These are phyloP conservation scores for Sepioteuthis lessoniana DNA, from an alignment of 2,888 invertebrate species.

Conservation along the genomic window DNA sequence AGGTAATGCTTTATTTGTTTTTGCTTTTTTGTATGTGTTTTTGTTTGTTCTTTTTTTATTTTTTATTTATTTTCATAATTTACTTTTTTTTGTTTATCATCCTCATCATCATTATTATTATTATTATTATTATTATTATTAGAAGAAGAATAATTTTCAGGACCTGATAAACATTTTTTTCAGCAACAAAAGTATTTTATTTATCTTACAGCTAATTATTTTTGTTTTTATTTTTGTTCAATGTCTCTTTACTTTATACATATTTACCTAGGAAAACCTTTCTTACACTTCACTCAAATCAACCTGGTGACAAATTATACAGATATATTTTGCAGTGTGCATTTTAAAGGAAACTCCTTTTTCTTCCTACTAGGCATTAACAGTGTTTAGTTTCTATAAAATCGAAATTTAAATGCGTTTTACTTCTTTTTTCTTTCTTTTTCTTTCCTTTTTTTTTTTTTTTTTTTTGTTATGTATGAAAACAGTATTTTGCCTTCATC, in stretches of 20 bases:
- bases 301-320: not conserved
- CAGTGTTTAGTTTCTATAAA: not conserved
- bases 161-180: not conserved
- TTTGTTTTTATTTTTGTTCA: not conserved
- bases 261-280: too few species aligned
- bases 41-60: not conserved
- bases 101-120: too few species aligned
- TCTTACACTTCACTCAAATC: not conserved
- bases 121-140: not conserved
- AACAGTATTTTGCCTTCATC: not conserved
- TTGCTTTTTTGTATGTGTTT: too few species aligned
- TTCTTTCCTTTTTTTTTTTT: too few species aligned
- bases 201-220: not conserved
- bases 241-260: not conserved
- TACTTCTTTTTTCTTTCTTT: not conserved
- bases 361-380: not conserved
- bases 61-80: not conserved
- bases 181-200: not conserved
- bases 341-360: too few species aligned
- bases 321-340: not conserved
- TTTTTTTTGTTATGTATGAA: not conserved
- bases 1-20: not conserved
- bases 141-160: not conserved
- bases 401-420: not conserved
- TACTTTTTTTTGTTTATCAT: not conserved